A percentile compares a stretch with the other conserved stretches of the same genome.
Evolutionary conservation across 2,888 invertebrate species (phyloP).

Genomic region (Xestobium rufovillosum): DNA sequence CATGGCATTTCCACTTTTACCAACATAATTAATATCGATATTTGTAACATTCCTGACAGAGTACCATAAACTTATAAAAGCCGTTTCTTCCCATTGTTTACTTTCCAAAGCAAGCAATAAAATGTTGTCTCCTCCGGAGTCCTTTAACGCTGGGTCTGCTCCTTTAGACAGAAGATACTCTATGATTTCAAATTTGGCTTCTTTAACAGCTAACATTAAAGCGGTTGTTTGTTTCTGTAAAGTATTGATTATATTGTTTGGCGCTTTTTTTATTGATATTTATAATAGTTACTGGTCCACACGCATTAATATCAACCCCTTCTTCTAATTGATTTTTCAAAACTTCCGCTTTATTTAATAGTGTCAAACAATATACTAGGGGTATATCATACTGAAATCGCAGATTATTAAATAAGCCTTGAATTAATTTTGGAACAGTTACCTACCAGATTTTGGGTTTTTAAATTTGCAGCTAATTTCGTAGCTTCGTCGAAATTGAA

Average conservation of each 20-base stretch:
- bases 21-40: conserved; percentile 35
- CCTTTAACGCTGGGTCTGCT: conserved; percentile 36
- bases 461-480: conserved; percentile 31
- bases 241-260: background rate
- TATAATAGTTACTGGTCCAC: conserved; percentile 31
- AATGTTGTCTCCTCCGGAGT: conserved; percentile 36
- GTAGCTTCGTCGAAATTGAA: conserved; percentile 34
- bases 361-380: conserved; percentile 34
- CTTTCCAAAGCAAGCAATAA: conserved; percentile 38
- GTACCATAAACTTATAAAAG: conserved; percentile 39
- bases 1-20: conserved; percentile 38
- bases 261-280: conserved; percentile 2
- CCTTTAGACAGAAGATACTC: conserved; percentile 36
- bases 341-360: conserved; percentile 36
- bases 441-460: conserved; percentile 36
- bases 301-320: conserved; percentile 34
- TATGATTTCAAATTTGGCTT: conserved; percentile 38
- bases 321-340: conserved; percentile 34
- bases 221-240: conserved; percentile 37
- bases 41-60: conserved; percentile 28
- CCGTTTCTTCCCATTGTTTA: conserved; percentile 39
- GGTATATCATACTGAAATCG: conserved; percentile 26
- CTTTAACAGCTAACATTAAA: conserved; percentile 40
- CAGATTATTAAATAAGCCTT: conserved; percentile 12
- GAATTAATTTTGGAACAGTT: conserved; percentile 5